phyloP scores from a whole-genome alignment of 2,797 vertebrate genomes.

The Linurgus olivaceus region DNA sequence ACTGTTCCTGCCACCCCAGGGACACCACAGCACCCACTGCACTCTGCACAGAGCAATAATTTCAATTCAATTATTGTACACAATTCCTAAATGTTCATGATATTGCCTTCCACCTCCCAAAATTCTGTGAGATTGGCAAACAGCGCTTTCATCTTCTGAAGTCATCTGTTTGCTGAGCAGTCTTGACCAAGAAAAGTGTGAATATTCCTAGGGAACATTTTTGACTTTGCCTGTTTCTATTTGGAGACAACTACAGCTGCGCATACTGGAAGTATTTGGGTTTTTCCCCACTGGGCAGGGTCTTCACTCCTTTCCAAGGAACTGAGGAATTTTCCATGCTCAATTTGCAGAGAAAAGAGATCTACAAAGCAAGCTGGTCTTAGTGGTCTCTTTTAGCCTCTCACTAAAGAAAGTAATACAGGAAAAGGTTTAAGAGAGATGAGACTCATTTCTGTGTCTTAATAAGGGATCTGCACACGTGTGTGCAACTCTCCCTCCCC shows the following conservation, averaged over 20 bases:
- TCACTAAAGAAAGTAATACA: neutral
- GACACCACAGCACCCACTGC: neutral
- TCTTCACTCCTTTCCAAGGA: neutral
- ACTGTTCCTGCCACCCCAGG: neutral
- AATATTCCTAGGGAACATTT: neutral
- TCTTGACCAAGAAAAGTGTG: neutral
- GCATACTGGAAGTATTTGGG: neutral
- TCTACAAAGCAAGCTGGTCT: neutral
- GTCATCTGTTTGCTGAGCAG: neutral
- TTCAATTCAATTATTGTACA: neutral
- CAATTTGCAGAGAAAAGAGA: neutral
- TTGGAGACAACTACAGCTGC: neutral
- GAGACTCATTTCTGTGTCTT: neutral
- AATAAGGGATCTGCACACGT: neutral
- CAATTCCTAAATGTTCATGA: accelerated
- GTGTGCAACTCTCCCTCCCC: neutral
- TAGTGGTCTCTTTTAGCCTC: neutral
- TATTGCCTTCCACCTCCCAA: neutral
- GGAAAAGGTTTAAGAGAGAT: neutral
- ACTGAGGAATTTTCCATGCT: neutral
- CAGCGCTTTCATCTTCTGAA: neutral
- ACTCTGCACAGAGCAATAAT: neutral
- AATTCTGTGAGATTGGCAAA: neutral
- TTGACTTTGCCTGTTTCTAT: neutral
- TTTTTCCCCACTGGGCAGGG: neutral